Evolutionary conservation across 2,113 vertebrate species (phyloP).

Genomic region (Chionomys nivalis): DNA sequence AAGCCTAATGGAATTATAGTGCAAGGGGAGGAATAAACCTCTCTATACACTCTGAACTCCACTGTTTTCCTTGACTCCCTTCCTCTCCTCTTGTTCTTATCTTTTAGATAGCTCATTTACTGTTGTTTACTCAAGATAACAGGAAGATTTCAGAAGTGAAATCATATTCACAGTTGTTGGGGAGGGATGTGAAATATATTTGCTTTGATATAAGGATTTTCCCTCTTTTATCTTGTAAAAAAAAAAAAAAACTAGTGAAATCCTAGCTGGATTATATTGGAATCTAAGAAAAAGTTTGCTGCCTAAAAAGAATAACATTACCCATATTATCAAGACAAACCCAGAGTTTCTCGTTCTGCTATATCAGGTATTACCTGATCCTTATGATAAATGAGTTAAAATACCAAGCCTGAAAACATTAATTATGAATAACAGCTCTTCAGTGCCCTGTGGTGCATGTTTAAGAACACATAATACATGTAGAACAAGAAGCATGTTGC

Average conservation of each 20-base stretch:
- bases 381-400: conserved; percentile 60
- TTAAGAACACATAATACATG: conserved; percentile 22
- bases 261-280: not conserved
- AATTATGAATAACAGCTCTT: conserved; percentile 72
- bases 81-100: rapidly evolving
- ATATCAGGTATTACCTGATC: conserved; percentile 22
- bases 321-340: conserved; percentile 34
- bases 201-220: conserved; percentile 3
- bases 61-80: not conserved
- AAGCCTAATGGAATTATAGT: not conserved
- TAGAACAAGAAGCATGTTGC: conserved; percentile 1
- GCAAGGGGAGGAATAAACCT: not conserved
- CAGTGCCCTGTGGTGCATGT: conserved; percentile 63
- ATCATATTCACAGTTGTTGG: conserved; percentile 18
- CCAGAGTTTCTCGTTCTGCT: conserved; percentile 31
- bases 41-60: not conserved
- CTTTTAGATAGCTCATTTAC: conserved; percentile 22
- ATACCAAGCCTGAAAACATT: conserved; percentile 64
- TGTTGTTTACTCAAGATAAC: conserved; percentile 22
- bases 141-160: not conserved
- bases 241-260: not conserved
- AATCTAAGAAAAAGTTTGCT: not conserved
- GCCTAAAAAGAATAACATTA: not conserved
- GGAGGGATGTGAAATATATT: not conserved
- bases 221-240: not conserved